Base-by-base conservation (phyloP, 64 coral and sea anemone genomes). In the Stichodactyla helianthus region DNA sequence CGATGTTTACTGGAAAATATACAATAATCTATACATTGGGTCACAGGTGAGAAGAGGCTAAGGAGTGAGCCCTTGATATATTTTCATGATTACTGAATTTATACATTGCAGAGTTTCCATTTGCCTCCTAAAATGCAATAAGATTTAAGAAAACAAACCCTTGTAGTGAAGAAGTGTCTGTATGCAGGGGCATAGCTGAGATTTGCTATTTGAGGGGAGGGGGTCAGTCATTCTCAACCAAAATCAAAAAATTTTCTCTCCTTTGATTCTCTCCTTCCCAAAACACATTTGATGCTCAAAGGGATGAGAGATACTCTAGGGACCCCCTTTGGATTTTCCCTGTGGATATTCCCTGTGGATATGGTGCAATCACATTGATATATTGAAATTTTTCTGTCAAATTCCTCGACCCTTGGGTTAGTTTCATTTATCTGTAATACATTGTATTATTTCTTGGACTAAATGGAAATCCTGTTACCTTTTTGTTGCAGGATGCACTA, bases 1-100 rank as follows among this genome's bases (percentile, higher is more conserved):
- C 55, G 97, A 99, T 84, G 97, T 99, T 2, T 99, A 99, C 59
- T 99, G 97, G 97, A 99, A 99, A 61, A 99, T 99, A 51, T 99
- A 99, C 77, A 99, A 99, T 82, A 99, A 91, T 79, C 84, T 99
- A 50, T 99, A 99, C 31, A 99, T 99, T 88, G 97, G 97, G 59
- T 94, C 97, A 54, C 97, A 99, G 93, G 97, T 98, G 76, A 82
- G 58, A 51, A 27, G 22, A 9, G 12, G 25, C 4, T 31, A 31
- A 74, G 68, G 25, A 74, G 27, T 31, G 25, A 20, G n/a, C 6
- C 22, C 10, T 71, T 71, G 10, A 26, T 19, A 63, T 26, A 1
- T 71, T 71, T 8, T 25, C 23, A 16, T 22, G 16, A 65, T 16
- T 65, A 65, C 6, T 19, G 17, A 18, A 25, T 26, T 22, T 26